Evolutionary conservation across 2,113 vertebrate species (phyloP), one percentile per base, ranked within the genome.

Genomic region (Scomber scombrus): DNA sequence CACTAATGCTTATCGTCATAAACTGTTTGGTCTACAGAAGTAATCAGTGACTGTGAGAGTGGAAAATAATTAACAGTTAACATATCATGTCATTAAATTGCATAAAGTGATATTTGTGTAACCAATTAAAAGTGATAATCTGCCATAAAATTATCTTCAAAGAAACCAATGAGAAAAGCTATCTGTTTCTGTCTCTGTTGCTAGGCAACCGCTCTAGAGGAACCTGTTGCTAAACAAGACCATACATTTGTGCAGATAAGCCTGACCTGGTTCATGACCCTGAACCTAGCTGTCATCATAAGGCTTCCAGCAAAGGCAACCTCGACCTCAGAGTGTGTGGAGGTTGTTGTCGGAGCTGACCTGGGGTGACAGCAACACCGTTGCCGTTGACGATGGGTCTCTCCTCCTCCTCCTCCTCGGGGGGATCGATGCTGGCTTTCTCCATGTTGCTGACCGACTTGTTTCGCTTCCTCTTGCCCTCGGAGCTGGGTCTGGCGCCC

Each of bases 371-470:
- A 47, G 95, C 95, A 5, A 95, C 90, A 0, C 96, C 96, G 72
- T 98, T 98, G 90, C 97, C 98, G 21, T 98, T 99, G 94, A 99
- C 93, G 47, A 97, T 93, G 72, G 96, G 95, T 84, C 95, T 97
- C 93, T 99, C 97, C 87, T 99, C 98, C 86, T 99, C 98, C 64
- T 98, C 98, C 65, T 98, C 98, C 88, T 98, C 97, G 0, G 97
- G 97, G 46, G 97, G 97, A 79, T 98, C 97, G 81, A 98, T 94
- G 86, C 97, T 96, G 45, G 97, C 96, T 91, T 98, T 98, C 86
- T 99, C 98, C 98, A 99, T 99, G 93, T 98, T 97, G 95, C 96
- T 99, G 89, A 99, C 97, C 29, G 98, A 99, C 81, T 99, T 98
- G 94, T 99, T 99, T 76, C 98, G 96, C 86, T 96, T 98, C 78